Evolutionary conservation across 2,113 vertebrate species (phyloP), one percentile per base, ranked within the genome.

Genomic region (Semnornis frantzii): DNA sequence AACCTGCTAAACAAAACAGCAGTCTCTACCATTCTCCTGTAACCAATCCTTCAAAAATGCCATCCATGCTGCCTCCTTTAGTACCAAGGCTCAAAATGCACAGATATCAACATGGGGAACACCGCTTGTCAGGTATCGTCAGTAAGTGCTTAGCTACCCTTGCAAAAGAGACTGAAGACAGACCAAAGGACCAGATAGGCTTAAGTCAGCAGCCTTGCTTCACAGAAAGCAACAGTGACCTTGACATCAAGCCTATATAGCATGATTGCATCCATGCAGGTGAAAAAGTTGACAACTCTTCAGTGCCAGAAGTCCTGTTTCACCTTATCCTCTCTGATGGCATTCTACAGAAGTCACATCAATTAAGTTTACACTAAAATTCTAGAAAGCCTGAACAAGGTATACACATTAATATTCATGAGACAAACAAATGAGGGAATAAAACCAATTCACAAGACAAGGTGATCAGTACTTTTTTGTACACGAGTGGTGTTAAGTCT

Each of bases 191-290:
- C 2, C 8, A 10, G 12, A 59, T 9, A 9, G 34, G 63, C 25
- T 57, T 15, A 50, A 57, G 12, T 19, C 48, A 82, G 21, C 18
- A 15, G 28, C 33, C 39, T 33, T 62, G 23, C 30, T 75, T 64
- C 31, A 52, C 9, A 37, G 20, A 10, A 79, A 59, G 3, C 18
- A 77, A 31, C 28, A 34, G 31, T 1, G 1, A 52, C 18, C 28
- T 25, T 2, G 0, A 10, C 18, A 39, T 48, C 28, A 37, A 37
- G 42, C 9, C 13, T 27, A 3, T 24, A 31, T 3, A 9, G 31
- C 30, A 66, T 2, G 0, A 30, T 1, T 20, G 14, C 27, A 52
- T 17, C 10, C 24, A 52, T 2, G 2, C 15, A 48, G 24, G 20
- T 3, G 16, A 58, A 48, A 75, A 66, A 63, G 11, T 27, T 59